Conservation (phyloP, 2,797 vertebrate genomes). For the Choloepus didactylus region DNA sequence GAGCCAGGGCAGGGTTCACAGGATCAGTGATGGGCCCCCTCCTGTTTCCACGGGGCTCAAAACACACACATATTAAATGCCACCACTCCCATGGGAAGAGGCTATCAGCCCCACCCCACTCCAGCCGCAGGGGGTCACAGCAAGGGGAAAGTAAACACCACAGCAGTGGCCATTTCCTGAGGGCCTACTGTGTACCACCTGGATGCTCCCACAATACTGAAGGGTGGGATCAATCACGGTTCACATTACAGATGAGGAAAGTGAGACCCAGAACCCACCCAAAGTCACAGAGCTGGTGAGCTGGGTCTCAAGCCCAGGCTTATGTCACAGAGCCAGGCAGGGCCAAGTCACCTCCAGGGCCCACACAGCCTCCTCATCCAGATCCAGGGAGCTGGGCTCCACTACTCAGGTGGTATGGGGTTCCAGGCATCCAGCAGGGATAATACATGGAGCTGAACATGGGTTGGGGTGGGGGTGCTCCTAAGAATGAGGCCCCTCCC, state of each 20-base stretch:
- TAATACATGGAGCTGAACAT: neutral
- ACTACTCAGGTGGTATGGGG: no score
- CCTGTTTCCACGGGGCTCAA: conserved; percentile 11
- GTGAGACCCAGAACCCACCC: neutral
- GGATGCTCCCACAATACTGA: neutral
- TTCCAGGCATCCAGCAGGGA: neutral
- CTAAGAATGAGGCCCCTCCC: neutral
- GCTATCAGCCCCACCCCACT: neutral
- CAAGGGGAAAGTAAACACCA: neutral
- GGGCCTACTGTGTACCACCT: neutral
- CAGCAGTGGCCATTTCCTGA: neutral
- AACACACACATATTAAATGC: conserved; percentile 6
- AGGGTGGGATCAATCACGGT: neutral
- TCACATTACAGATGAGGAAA: neutral
- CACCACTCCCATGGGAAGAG: conserved; percentile 30
- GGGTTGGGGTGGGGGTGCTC: neutral
- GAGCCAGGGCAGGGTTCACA: neutral
- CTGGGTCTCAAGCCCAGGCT: accelerated
- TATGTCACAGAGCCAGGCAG: neutral
- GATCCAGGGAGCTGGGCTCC: neutral
- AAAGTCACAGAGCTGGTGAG: neutral
- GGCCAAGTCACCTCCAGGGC: neutral
- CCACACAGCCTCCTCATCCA: neutral
- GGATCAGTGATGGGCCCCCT: neutral
- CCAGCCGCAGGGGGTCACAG: neutral